Evolutionary conservation across 2,113 vertebrate genomes (phyloP).

Genomic region (Indicator maculatus): DNA sequence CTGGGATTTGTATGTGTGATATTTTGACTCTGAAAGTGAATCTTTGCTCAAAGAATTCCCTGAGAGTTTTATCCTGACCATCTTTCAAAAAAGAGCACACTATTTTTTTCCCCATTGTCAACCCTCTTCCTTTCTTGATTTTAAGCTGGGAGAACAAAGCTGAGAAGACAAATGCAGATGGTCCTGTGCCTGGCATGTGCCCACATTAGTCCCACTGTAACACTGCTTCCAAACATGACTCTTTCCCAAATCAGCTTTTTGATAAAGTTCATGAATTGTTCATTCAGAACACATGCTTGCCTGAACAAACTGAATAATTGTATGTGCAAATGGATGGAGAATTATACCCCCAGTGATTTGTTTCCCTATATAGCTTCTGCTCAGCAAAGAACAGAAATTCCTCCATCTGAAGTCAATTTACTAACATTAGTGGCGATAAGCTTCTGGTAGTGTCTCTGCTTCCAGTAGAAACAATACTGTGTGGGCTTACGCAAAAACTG

Average conservation of each 20-base stretch:
- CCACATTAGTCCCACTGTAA: neutral
- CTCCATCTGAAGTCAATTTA: neutral
- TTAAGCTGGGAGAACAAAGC: neutral
- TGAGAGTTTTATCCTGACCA: slow-evolving; percentile 44
- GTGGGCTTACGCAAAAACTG: neutral
- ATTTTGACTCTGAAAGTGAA: slow-evolving; percentile 47
- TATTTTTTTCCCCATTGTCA: neutral
- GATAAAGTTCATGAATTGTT: neutral
- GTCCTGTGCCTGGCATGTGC: neutral
- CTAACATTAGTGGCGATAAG: neutral
- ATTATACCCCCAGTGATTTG: neutral
- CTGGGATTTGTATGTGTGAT: slow-evolving; percentile 27
- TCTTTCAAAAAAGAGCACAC: slow-evolving; percentile 18
- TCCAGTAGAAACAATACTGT: neutral
- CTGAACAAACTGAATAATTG: neutral
- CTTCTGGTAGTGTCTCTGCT: neutral
- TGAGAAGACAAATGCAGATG: neutral
- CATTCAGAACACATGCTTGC: neutral
- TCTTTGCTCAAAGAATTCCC: slow-evolving; percentile 16
- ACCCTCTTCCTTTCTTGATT: neutral
- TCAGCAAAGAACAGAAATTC: neutral
- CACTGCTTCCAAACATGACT: neutral
- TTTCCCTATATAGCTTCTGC: neutral
- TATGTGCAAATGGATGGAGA: neutral
- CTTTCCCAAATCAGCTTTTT: neutral